phyloP scores from a whole-genome alignment of 2,888 invertebrate species.

The Odiellus spinosus region DNA sequence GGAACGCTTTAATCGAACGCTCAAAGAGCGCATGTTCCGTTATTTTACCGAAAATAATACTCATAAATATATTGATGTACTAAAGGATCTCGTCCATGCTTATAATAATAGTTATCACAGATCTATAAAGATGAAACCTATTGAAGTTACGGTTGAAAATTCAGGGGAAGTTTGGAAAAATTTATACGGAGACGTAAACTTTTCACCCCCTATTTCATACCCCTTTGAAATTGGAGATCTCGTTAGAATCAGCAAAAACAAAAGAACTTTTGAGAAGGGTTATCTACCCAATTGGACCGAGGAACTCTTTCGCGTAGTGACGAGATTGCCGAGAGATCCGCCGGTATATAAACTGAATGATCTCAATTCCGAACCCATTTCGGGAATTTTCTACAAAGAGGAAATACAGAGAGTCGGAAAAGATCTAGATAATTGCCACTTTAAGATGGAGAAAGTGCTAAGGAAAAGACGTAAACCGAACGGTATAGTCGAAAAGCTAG shows the following conservation, averaged over 20 bases:
- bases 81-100: conserved; percentile 1
- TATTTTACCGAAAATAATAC: conserved; percentile 21
- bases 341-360: not conserved
- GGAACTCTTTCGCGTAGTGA: conserved; percentile 1
- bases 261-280: conserved; percentile 2
- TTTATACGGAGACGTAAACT: not conserved
- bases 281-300: conserved; percentile 6
- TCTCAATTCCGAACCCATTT: not conserved
- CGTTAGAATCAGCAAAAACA: not conserved
- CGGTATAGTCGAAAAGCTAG: no score
- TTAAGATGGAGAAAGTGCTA: not conserved
- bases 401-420: conserved; percentile 4
- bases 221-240: conserved; percentile 2
- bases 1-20: conserved; percentile 25
- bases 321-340: not conserved
- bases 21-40: conserved; percentile 20
- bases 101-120: conserved; percentile 8
- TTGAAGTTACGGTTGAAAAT: not conserved
- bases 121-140: conserved; percentile 3
- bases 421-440: not conserved
- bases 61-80: conserved; percentile 16
- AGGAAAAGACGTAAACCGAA: not conserved
- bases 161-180: not conserved
- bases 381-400: conserved; percentile 1
- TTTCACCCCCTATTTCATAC: not conserved